These are phyloP conservation scores for Clarias platycephalus DNA, from an alignment of 2,797 vertebrate genomes.

Conservation along the genomic window DNA sequence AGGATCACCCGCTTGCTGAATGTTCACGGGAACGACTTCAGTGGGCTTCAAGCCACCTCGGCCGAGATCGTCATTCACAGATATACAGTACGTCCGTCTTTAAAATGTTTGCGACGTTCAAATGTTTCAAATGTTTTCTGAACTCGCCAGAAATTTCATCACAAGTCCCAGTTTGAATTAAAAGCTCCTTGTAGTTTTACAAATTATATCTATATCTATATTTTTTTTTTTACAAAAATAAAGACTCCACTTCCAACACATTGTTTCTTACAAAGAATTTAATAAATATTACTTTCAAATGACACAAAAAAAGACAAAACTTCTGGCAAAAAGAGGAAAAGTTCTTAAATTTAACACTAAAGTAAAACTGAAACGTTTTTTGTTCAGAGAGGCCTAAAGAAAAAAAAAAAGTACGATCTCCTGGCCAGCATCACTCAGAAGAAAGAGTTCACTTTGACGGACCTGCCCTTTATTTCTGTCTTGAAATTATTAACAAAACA, in stretches of 20 bases:
- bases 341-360: constrained; percentile 81
- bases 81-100: no score
- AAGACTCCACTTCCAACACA: not conserved
- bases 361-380: constrained; percentile 66
- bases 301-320: constrained; percentile 63
- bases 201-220: no score
- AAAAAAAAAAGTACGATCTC: not conserved
- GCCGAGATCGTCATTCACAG: no score
- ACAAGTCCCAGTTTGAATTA: no score
- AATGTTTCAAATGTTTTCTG: no score
- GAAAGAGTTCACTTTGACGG: constrained; percentile 15
- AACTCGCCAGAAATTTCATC: no score
- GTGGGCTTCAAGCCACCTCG: no score
- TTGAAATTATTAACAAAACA: not conserved
- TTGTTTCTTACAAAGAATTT: constrained; percentile 86
- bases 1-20: no score
- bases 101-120: no score
- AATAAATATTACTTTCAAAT: constrained; percentile 86
- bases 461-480: constrained; percentile 23
- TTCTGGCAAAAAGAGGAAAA: constrained; percentile 78
- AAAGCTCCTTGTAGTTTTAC: no score
- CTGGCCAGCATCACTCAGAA: constrained; percentile 24
- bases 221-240: not conserved
- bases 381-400: constrained; percentile 44
- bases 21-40: no score